Base-by-base conservation (phyloP, 2,113 vertebrate species). In the Microcebus griseorufus region DNA sequence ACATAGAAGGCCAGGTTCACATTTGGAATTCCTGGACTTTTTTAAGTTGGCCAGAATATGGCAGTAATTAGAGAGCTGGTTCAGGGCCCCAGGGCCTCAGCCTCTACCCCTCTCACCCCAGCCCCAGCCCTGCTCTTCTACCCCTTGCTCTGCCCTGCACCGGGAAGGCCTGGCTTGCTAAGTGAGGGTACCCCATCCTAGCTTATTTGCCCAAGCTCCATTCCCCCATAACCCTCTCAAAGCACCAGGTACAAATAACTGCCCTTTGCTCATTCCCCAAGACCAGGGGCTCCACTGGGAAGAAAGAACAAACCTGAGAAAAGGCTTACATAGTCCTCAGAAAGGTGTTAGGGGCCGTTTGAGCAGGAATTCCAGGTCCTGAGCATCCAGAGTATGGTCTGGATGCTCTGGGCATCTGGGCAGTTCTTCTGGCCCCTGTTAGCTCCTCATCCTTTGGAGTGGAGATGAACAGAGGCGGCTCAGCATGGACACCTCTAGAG, bases 21-120 rank as follows among this genome's bases (percentile, higher is more conserved):
- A 27, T 39, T 76, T 65, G 67, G 17, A 12, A 69, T 79, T 69
- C 37, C 82, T 90, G 18, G 23, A 73, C 27, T 79, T 82, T 22
- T 32, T 58, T 34, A n/a, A 53, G 18, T 90, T 60, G 78, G n/a
- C 12, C 34, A 55, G 76, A 69, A 62, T 0, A 45, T 22, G 45
- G 48, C 45, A 14, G 29, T 42, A 5, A 29, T 51, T 95, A 42
- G 11, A 69, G 39, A 58, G n/a, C 20, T 32, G 18, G 9, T 7
- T n/a, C 2, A 14, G 6, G n/a, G 10, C 29, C 32, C 23, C 13
- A 32, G 37, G 25, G 23, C 13, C 42, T 87, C 53, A 81, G 5
- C 23, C 6, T 45, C 0, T 27, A 1, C 14, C 5, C 34, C 20
- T 75, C 60, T 62, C 12, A 34, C 9, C 37, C 53, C 0, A 2